These are phyloP conservation scores for Rhineura floridana DNA, from an alignment of 2,113 vertebrate genomes.

Conservation along the genomic window DNA sequence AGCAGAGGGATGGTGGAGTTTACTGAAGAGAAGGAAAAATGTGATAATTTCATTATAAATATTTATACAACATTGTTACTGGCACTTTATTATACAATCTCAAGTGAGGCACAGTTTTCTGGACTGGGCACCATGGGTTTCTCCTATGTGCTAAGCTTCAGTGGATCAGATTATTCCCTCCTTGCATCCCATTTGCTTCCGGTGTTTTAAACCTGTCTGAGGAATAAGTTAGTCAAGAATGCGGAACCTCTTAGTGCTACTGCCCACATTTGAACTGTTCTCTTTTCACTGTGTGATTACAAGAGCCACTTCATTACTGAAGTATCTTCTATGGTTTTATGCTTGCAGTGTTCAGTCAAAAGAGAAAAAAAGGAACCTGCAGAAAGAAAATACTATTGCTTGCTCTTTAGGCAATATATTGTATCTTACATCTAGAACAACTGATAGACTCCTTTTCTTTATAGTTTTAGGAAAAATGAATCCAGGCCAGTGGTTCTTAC, in stretches of 20 bases:
- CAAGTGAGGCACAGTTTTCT: background rate
- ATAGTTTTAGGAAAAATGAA: background rate
- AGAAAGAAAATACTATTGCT: background rate
- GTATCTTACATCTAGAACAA: background rate
- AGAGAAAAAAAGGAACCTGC: background rate
- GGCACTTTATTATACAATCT: background rate
- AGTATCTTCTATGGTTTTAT: background rate
- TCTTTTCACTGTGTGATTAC: constrained; percentile 23
- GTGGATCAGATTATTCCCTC: background rate
- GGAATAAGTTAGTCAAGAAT: background rate
- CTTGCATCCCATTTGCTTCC: background rate
- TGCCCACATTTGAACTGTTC: constrained; percentile 14
- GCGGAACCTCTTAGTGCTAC: background rate
- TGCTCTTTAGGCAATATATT: background rate
- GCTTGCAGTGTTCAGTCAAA: background rate
- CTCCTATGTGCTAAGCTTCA: background rate
- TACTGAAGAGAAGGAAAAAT: background rate
- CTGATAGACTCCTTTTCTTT: background rate
- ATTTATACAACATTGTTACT: background rate
- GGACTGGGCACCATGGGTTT: background rate
- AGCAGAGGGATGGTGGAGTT: background rate
- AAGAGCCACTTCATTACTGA: constrained; percentile 29
- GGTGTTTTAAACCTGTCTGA: background rate
- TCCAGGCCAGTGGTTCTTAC: background rate
- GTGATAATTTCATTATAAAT: constrained; percentile 2